Evolutionary conservation across 2,113 vertebrate genomes (phyloP).

Genomic region (Notarius quadriscutis): DNA sequence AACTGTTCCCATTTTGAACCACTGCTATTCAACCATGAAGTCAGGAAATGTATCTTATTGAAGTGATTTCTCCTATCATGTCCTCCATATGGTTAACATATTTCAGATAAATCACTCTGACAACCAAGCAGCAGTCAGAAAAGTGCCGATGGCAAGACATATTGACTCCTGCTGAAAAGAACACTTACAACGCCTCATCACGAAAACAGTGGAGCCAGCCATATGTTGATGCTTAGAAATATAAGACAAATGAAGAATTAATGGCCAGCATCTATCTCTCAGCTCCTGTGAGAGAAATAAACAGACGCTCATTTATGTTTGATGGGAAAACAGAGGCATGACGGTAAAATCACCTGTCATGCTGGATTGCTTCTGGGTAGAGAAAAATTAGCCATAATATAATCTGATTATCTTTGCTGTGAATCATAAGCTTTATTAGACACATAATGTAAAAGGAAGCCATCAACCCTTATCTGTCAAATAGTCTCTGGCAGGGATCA

Average conservation of each 20-base stretch:
- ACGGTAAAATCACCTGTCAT: slow-evolving; percentile 22
- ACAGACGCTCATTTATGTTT: not conserved
- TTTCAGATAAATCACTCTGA: slow-evolving; percentile 53
- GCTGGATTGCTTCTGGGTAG: slow-evolving; percentile 31
- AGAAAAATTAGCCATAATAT: slow-evolving; percentile 37
- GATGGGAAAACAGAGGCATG: slow-evolving; percentile 18
- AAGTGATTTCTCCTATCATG: slow-evolving; percentile 37
- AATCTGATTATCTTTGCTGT: slow-evolving; percentile 51
- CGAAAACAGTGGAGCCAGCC: slow-evolving; percentile 29
- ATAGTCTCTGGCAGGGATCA: not conserved
- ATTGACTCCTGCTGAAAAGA: slow-evolving; percentile 47
- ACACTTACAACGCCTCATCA: slow-evolving; percentile 39
- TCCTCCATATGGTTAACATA: slow-evolving; percentile 49
- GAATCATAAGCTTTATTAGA: slow-evolving; percentile 44
- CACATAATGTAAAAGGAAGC: slow-evolving; percentile 25
- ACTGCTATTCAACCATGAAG: not conserved
- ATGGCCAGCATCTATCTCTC: slow-evolving; percentile 13
- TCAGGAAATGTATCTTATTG: slow-evolving; percentile 30
- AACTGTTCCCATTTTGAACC: not conserved
- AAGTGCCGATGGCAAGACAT: slow-evolving; percentile 36
- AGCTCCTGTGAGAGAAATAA: slow-evolving; percentile 22
- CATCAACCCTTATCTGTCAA: slow-evolving; percentile 7
- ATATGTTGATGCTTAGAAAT: slow-evolving; percentile 33
- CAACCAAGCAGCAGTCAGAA: slow-evolving; percentile 41
- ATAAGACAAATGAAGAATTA: slow-evolving; percentile 34